Base-by-base conservation (phyloP, 2,113 vertebrate genomes). In the Zosterops hypoxanthus region DNA sequence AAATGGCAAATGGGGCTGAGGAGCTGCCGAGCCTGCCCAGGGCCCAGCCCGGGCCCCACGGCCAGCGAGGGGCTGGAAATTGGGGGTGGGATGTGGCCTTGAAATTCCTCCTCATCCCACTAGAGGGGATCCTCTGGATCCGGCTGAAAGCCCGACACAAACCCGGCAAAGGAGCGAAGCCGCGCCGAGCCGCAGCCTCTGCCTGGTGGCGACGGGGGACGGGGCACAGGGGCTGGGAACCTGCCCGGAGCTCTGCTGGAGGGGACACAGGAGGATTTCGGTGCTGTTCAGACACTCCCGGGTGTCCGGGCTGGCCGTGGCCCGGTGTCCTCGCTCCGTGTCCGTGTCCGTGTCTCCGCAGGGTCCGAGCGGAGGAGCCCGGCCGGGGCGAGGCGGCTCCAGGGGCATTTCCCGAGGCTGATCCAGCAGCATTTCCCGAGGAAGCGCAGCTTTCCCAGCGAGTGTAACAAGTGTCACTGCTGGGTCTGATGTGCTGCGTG, bases 81-180 rank as follows among this genome's bases (percentile, higher is more conserved):
- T 23, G 52, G 44, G 66, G 73, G 57, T 42, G 90, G 72, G 92
- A 65, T 41, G 69, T 26, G 80, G 83, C 77, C 79, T 68, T 94
- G 97, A 96, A 97, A 87, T 97, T 90, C 97, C 94, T 66, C 11
- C 72, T 96, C 47, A 70, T 77, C 91, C 97, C 97, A 66, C 97
- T 97, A 97, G 97, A 97, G 95, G 97, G 97, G 76, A 86, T 86
- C 75, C 70, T 94, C 88, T 10, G 71, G 86, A 94, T 72, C 89
- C 87, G 15, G 12, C 86, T 59, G 12, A 63, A 81, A 69, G 12
- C 42, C 16, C 18, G 69, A 1, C 39, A 1, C 3, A 10, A 71
- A n/a, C 2, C 23, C 66, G 20, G 70, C 20, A 0, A 0, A 13
- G 47, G 41, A 84, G 78, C 69, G 2, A 1, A 44, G 68, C 86